These are phyloP conservation scores for Decapterus maruadsi DNA, from an alignment of 2,797 vertebrate species.

Conservation along the genomic window DNA sequence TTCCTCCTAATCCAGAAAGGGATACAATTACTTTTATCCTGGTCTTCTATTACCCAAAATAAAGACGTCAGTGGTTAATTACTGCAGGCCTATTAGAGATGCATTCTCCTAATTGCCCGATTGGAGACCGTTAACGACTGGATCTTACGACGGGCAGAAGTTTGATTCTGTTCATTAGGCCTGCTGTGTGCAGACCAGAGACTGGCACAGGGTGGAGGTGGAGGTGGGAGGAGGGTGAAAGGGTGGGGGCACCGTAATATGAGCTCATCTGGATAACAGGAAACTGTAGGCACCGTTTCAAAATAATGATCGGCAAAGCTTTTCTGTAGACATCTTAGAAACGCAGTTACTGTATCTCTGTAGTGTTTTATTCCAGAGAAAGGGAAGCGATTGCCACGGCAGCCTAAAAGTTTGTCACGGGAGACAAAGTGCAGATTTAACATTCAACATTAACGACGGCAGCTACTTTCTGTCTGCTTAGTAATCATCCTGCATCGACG, in stretches of 20 bases:
- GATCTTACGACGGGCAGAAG: constrained; percentile 64
- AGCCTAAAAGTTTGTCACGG: constrained; percentile 46
- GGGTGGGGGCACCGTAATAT: not conserved
- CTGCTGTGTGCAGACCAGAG: constrained; percentile 24
- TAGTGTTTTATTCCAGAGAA: not conserved
- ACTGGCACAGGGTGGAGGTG: not conserved
- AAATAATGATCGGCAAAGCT: not conserved
- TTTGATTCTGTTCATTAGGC: constrained; percentile 72
- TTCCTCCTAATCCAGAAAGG: constrained; percentile 72
- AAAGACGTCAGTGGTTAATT: constrained; percentile 81
- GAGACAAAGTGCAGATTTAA: constrained; percentile 48
- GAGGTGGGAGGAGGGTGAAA: not conserved
- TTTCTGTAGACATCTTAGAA: constrained; percentile 1
- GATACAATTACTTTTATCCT: constrained; percentile 76
- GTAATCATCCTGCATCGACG: constrained; percentile 31
- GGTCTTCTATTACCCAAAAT: constrained; percentile 69
- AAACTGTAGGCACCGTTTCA: not conserved
- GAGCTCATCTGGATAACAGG: not conserved
- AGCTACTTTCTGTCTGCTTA: constrained; percentile 50
- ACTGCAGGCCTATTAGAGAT: constrained; percentile 73
- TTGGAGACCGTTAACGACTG: constrained; percentile 72
- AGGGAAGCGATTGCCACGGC: not conserved
- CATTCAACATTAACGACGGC: constrained; percentile 20
- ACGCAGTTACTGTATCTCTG: not conserved
- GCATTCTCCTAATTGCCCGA: constrained; percentile 80